Base-by-base conservation (phyloP, 2,888 invertebrate genomes). In the Bugula neritina region DNA sequence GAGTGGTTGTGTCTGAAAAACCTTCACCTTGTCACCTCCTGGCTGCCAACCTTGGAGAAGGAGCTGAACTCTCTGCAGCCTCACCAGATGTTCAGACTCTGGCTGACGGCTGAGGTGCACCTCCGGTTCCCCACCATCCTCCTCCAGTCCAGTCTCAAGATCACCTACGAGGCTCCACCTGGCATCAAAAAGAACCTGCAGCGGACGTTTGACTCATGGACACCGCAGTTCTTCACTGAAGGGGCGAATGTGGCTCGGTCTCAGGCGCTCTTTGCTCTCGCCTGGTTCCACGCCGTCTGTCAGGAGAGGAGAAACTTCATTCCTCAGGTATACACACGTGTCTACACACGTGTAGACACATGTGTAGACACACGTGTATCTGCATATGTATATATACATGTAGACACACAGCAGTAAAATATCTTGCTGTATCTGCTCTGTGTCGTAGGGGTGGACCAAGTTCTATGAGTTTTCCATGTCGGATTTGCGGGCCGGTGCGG, bases 301-400 rank as follows among this genome's bases (percentile, higher is more conserved):
- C 87, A 88, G 77, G 98, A 99, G 84, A 87, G 99, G 55, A 87
- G 97, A 73, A 92, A 90, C 71, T 98, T 90, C 83, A 92, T 95
- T 77, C 95, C 95, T 0, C 92, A 87, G 81, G 86, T 84, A 75
- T 52, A 0, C n/a, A 3, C 43, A n/a, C n/a, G n/a, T n/a, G n/a
- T n/a, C n/a, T n/a, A n/a, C n/a, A n/a, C n/a, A n/a, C n/a, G n/a
- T n/a, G n/a, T n/a, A n/a, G n/a, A n/a, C n/a, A n/a, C n/a, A n/a
- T n/a, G n/a, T n/a, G n/a, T n/a, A n/a, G n/a, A n/a, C n/a, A n/a
- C n/a, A n/a, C n/a, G n/a, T n/a, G n/a, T n/a, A n/a, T n/a, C n/a
- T n/a, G n/a, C n/a, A n/a, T n/a, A n/a, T n/a, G n/a, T n/a, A n/a
- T n/a, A n/a, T n/a, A n/a, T n/a, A n/a, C n/a, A n/a, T n/a, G n/a